phyloP scores from a whole-genome alignment of 2,888 invertebrate species.

The Catotricha subobsoleta region DNA sequence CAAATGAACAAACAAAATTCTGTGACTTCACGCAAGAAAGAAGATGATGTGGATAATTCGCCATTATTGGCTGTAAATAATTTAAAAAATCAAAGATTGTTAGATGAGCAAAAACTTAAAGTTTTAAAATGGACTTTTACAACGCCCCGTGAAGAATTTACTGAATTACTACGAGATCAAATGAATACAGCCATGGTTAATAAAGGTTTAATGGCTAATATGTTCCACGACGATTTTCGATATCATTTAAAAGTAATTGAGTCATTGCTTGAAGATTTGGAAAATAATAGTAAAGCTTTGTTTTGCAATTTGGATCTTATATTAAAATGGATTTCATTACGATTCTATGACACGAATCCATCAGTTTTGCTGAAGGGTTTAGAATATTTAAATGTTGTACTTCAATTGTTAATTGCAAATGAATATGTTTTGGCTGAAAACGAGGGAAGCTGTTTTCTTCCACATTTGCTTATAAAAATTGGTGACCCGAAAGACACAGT shows the following conservation, averaged over 20 bases:
- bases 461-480: constrained; percentile 85
- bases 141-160: constrained; percentile 82
- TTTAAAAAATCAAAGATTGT: constrained; percentile 77
- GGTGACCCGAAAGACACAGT: constrained; percentile 95
- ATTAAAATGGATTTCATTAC: constrained; percentile 86
- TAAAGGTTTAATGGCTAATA: constrained; percentile 66
- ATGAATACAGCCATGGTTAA: constrained; percentile 80
- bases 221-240: constrained; percentile 90
- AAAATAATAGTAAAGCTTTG: constrained; percentile 58
- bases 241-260: constrained; percentile 93
- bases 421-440: constrained; percentile 76
- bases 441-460: constrained; percentile 86
- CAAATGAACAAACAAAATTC: constrained; percentile 12
- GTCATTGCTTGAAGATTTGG: constrained; percentile 64
- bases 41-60: constrained; percentile 66
- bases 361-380: constrained; percentile 89
- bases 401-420: constrained; percentile 57
- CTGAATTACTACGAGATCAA: constrained; percentile 76
- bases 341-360: constrained; percentile 98
- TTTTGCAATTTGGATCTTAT: constrained; percentile 86
- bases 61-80: constrained; percentile 66
- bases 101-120: constrained; percentile 88
- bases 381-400: constrained; percentile 73
- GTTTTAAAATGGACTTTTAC: constrained; percentile 92
- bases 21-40: constrained; percentile 49